phyloP scores from a whole-genome alignment of 2,888 invertebrate genomes.

The Amaurobius ferox region DNA sequence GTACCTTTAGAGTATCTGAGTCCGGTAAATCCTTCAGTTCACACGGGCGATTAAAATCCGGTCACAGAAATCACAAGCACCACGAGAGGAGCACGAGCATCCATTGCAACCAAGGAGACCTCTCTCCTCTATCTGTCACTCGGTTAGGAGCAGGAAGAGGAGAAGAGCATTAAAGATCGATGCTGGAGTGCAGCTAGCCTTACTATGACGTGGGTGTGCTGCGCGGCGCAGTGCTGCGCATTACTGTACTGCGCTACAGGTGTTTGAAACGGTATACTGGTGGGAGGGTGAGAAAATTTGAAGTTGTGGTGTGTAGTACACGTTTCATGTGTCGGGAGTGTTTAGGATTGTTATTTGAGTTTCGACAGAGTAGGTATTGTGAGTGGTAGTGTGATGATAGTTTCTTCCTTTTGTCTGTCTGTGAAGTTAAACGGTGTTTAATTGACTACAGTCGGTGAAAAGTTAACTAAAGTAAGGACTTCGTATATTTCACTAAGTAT shows the following conservation, averaged over 20 bases:
- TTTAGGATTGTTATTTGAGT: neutral
- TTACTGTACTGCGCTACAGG: constrained; percentile 18
- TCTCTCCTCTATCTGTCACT: constrained; percentile 10
- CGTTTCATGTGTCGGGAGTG: neutral
- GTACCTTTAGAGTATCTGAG: neutral
- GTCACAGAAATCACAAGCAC: neutral
- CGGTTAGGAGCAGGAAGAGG: neutral
- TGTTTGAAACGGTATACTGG: constrained; percentile 14
- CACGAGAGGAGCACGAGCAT: neutral
- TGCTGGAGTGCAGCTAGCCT: neutral
- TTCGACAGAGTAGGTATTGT: no score
- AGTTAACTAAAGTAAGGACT: no score
- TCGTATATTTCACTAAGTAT: no score
- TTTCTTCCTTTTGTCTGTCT: no score
- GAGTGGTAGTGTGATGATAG: no score
- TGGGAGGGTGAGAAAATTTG: neutral
- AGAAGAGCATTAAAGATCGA: constrained; percentile 1
- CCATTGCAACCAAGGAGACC: neutral
- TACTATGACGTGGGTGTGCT: neutral
- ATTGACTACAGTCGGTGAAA: no score
- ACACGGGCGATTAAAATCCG: constrained; percentile 6
- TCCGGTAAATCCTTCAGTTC: constrained; percentile 9
- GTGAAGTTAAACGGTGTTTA: no score
- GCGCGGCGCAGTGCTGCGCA: constrained; percentile 7
- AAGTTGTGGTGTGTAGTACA: neutral